A percentile compares a stretch with the other conserved stretches of the same genome.
These are phyloP conservation scores for Chitala chitala DNA, from an alignment of 2,113 vertebrate genomes.

Conservation along the genomic window DNA sequence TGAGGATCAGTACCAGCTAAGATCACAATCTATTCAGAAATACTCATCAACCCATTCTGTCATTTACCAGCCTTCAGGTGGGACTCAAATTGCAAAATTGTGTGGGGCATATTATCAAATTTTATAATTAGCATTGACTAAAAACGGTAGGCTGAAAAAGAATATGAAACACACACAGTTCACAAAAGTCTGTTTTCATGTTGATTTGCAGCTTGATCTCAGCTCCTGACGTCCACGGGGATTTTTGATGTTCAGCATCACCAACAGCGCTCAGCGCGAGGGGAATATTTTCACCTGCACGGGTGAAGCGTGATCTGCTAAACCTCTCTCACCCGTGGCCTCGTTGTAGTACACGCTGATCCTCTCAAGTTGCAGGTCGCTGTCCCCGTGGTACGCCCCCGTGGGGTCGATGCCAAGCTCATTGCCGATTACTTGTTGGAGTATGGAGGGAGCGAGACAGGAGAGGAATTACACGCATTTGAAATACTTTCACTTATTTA, in stretches of 20 bases:
- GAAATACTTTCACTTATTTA: too few species aligned
- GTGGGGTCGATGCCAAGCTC: conserved; percentile 81
- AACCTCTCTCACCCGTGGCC: conserved; percentile 64
- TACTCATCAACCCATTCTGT: too few species aligned
- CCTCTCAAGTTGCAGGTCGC: conserved; percentile 71
- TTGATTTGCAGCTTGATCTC: not conserved
- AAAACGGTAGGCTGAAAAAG: not conserved
- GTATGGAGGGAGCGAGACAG: conserved; percentile 8
- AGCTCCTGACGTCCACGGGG: not conserved
- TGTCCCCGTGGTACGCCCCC: conserved; percentile 77
- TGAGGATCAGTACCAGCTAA: too few species aligned
- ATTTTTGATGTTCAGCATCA: not conserved
- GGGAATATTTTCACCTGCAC: not conserved
- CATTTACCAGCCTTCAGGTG: too few species aligned
- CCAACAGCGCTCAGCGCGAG: too few species aligned
- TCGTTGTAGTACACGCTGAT: conserved; percentile 90
- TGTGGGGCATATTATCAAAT: too few species aligned
- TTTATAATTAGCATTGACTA: too few species aligned
- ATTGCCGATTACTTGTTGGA: conserved; percentile 61
- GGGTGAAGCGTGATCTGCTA: not conserved
- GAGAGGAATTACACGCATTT: too few species aligned
- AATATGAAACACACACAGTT: too few species aligned
- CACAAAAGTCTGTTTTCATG: not conserved
- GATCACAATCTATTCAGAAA: too few species aligned
- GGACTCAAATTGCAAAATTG: too few species aligned